phyloP scores from a whole-genome alignment of 2,797 vertebrate species.

The Anabacerthia variegaticeps region DNA sequence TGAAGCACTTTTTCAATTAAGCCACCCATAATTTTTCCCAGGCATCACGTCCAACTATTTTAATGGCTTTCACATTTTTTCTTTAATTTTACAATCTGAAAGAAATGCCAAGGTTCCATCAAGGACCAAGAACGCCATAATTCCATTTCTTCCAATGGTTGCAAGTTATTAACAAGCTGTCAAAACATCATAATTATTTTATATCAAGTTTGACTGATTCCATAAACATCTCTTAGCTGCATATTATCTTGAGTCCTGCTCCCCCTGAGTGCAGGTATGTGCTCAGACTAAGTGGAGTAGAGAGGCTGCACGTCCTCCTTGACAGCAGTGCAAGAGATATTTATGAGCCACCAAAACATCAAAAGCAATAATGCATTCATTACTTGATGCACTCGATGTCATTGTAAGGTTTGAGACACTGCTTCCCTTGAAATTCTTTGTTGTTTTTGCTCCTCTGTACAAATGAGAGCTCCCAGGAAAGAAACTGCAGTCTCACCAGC shows the following conservation, averaged over 20 bases:
- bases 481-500: neutral
- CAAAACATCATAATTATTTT: constrained; percentile 74
- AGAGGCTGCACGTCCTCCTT: neutral
- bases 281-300: neutral
- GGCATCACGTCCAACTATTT: constrained; percentile 30
- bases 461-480: neutral
- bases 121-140: constrained; percentile 17
- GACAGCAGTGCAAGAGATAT: neutral
- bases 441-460: neutral
- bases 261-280: neutral
- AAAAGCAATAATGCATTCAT: neutral
- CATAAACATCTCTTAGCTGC: constrained; percentile 53
- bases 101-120: constrained; percentile 65
- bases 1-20: constrained; percentile 49
- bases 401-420: neutral
- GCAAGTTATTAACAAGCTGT: constrained; percentile 70
- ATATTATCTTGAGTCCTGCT: neutral
- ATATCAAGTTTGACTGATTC: constrained; percentile 62
- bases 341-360: constrained; percentile 15
- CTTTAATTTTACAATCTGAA: constrained; percentile 67
- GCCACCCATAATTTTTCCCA: constrained; percentile 40
- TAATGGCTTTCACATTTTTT: constrained; percentile 66
- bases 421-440: neutral
- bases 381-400: neutral
- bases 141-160: constrained; percentile 59